Percentiles rank a stretch among this genome's conserved stretches.
These are phyloP conservation scores for Nematolebias whitei DNA, from an alignment of 2,113 vertebrate genomes.

Conservation along the genomic window DNA sequence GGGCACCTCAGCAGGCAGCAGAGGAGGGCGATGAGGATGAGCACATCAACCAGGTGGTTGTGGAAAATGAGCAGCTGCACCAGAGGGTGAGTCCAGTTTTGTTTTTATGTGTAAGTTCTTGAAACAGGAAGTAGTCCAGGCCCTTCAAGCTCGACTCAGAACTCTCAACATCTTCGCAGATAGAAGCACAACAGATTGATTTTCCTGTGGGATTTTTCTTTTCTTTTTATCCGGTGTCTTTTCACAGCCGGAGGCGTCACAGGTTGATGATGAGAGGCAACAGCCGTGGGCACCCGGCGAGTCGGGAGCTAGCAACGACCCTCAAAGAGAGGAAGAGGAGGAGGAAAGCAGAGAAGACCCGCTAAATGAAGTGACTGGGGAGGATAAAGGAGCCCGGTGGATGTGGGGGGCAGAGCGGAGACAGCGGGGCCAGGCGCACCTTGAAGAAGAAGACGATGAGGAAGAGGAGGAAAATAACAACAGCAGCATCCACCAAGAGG, in stretches of 20 bases:
- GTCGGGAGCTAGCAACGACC: conserved; percentile 85
- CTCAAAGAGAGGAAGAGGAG: conserved; percentile 83
- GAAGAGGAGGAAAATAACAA: conserved; percentile 75
- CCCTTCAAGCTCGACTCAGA: neutral
- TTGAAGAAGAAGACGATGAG: conserved; percentile 82
- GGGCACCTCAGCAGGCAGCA: conserved; percentile 91
- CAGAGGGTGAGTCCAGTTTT: conserved; percentile 73
- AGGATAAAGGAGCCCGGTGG: conserved; percentile 78
- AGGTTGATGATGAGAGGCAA: conserved; percentile 69
- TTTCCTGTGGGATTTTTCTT: conserved; percentile 2
- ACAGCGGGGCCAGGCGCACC: conserved; percentile 63
- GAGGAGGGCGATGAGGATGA: conserved; percentile 83
- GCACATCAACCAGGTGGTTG: conserved; percentile 92
- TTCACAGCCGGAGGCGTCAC: conserved; percentile 61
- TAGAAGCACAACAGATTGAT: conserved; percentile 1
- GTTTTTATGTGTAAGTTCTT: neutral
- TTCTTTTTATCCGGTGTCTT: conserved; percentile 6
- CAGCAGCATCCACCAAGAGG: conserved; percentile 82
- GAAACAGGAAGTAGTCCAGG: neutral
- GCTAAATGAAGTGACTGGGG: conserved; percentile 89
- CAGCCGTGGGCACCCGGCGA: conserved; percentile 80
- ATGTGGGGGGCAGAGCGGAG: conserved; percentile 84
- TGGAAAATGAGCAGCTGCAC: conserved; percentile 82
- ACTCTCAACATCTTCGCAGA: neutral
- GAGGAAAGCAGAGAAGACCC: conserved; percentile 64